phyloP scores from a whole-genome alignment of 2,888 invertebrate species.

The Heliconius erato region DNA sequence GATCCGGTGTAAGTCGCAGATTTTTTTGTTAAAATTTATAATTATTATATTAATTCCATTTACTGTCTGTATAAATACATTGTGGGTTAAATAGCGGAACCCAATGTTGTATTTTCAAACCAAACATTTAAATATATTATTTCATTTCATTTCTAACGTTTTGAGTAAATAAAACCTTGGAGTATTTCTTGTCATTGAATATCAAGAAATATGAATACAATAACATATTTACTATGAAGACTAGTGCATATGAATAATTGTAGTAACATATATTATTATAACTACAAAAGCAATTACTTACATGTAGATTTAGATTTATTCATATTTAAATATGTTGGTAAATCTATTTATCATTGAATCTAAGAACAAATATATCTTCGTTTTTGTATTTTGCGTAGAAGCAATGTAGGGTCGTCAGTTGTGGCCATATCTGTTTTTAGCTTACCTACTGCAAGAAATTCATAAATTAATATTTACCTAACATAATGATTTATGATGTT shows the following conservation, averaged over 20 bases:
- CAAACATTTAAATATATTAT: neutral
- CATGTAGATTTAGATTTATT: neutral
- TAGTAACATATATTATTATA: slow-evolving; percentile 5
- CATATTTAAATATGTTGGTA: neutral
- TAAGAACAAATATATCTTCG: neutral
- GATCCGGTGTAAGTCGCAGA: no score
- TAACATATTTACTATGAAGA: neutral
- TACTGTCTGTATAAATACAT: neutral
- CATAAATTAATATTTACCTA: no score
- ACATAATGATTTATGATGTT: neutral
- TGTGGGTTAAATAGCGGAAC: neutral
- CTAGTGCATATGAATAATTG: slow-evolving; percentile 9
- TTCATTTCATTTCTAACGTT: neutral
- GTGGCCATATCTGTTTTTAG: neutral
- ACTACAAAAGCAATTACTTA: slow-evolving; percentile 11
- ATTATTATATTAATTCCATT: neutral
- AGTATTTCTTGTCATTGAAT: neutral
- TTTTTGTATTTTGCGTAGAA: neutral
- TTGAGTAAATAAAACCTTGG: slow-evolving; percentile 1
- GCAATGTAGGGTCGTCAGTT: neutral
- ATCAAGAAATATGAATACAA: slow-evolving; percentile 17
- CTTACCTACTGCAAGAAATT: neutral
- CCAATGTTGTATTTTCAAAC: neutral
- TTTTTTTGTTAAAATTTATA: no score
- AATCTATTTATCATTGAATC: slow-evolving; percentile 9